Evolutionary conservation across 2,888 invertebrate species (phyloP).

Genomic region (Augochlorella aurata): DNA sequence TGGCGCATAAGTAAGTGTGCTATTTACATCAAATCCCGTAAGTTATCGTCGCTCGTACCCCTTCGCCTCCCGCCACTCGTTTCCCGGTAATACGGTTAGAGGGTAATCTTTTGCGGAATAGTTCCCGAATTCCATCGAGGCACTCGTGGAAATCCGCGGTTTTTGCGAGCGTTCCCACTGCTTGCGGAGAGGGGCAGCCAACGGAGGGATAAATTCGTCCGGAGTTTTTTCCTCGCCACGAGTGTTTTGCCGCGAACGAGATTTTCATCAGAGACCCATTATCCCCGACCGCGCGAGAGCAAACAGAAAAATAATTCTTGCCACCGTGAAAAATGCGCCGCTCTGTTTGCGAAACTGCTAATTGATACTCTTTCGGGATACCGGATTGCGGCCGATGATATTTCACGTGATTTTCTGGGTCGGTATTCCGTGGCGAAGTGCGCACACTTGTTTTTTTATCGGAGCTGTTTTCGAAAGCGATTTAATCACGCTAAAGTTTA

Average conservation of each 20-base stretch:
- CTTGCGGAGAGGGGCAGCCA: conserved; percentile 12
- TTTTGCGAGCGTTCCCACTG: conserved; percentile 26
- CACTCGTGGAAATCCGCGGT: conserved; percentile 19
- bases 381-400: background rate
- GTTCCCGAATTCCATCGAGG: conserved; percentile 42
- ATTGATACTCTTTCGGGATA: background rate
- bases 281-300: conserved; percentile 23
- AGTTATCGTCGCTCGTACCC: conserved; percentile 73
- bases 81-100: conserved; percentile 46
- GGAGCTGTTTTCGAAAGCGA: background rate
- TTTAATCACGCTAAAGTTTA: background rate
- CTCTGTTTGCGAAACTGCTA: background rate
- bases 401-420: background rate
- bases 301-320: conserved; percentile 40
- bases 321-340: background rate
- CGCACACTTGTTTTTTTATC: too few relatives aligned
- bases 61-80: conserved; percentile 13
- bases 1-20: conserved; percentile 80
- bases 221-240: background rate
- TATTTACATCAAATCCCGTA: conserved; percentile 81
- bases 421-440: background rate
- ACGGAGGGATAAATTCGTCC: conserved; percentile 30
- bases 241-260: conserved; percentile 26
- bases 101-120: conserved; percentile 58
- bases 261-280: conserved; percentile 28